Conservation (phyloP, 2,797 vertebrate species). For the Etheostoma nigrum region DNA sequence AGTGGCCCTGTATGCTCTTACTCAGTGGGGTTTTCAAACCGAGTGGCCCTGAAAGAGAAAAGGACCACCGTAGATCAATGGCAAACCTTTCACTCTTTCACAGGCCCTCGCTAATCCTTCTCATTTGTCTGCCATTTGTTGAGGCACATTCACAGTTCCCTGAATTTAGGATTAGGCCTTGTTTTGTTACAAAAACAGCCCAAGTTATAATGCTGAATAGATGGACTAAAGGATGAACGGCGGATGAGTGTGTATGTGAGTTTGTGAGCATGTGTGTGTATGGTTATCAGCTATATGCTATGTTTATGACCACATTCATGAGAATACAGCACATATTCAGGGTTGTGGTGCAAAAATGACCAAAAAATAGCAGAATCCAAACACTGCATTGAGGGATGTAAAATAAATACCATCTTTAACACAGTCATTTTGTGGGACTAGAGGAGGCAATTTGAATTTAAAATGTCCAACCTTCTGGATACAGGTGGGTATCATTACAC, state of each 20-base stretch:
- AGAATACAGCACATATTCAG: slow-evolving; percentile 23
- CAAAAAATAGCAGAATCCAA: not conserved
- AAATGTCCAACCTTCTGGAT: not conserved
- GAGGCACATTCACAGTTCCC: slow-evolving; percentile 85
- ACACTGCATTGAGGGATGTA: not conserved
- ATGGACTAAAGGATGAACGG: slow-evolving; percentile 74
- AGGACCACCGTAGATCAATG: slow-evolving; percentile 88
- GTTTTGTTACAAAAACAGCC: slow-evolving; percentile 89
- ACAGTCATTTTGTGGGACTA: not conserved
- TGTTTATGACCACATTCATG: slow-evolving; percentile 47
- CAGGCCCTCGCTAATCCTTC: slow-evolving; percentile 84
- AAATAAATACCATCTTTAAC: not conserved
- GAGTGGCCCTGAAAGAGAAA: slow-evolving; percentile 85
- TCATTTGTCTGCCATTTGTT: slow-evolving; percentile 88
- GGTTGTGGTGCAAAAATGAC: not conserved
- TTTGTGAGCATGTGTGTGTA: slow-evolving; percentile 52
- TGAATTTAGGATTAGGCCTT: slow-evolving; percentile 87
- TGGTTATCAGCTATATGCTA: slow-evolving; percentile 48
- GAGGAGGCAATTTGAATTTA: not conserved
- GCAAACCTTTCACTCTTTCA: slow-evolving; percentile 86
- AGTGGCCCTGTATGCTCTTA: slow-evolving; percentile 85
- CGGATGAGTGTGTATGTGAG: slow-evolving; percentile 63
- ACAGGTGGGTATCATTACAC: not conserved
- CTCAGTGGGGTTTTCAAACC: slow-evolving; percentile 84
- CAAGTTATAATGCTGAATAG: slow-evolving; percentile 83